These are phyloP conservation scores for Machimus rusticus DNA, from an alignment of 2,888 invertebrate genomes.

Conservation along the genomic window DNA sequence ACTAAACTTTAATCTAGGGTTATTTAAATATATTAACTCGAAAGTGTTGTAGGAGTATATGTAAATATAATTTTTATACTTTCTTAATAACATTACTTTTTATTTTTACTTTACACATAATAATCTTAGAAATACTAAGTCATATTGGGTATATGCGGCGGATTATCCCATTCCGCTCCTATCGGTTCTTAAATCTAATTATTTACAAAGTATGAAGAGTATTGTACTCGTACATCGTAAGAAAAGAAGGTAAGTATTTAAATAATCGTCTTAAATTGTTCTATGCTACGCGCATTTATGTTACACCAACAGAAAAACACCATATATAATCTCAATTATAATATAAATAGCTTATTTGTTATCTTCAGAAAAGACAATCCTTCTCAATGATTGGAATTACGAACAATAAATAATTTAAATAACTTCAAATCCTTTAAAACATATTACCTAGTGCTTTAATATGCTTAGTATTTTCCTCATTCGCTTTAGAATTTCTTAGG, in stretches of 20 bases:
- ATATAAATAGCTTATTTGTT: conserved; percentile 38
- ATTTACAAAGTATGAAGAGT: conserved; percentile 36
- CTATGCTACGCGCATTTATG: conserved; percentile 18
- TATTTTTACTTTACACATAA: conserved; percentile 30
- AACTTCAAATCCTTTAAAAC: conserved; percentile 42
- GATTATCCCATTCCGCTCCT: not conserved
- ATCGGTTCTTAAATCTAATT: not conserved
- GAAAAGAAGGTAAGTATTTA: conserved; percentile 28
- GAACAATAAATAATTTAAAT: conserved; percentile 41
- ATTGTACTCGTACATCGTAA: conserved; percentile 36
- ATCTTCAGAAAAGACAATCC: conserved; percentile 33
- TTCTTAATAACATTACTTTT: conserved; percentile 9
- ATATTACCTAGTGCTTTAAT: conserved; percentile 34
- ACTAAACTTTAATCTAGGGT: conserved; percentile 24
- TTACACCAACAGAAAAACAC: conserved; percentile 33
- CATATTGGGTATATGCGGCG: conserved; percentile 28
- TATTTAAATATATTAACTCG: conserved; percentile 40
- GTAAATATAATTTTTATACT: conserved; percentile 42
- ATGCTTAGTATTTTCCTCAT: conserved; percentile 20
- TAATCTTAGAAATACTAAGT: conserved; percentile 29
- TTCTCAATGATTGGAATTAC: conserved; percentile 39
- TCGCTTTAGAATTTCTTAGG: conserved; percentile 10
- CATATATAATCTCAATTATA: conserved; percentile 39
- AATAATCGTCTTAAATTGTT: conserved; percentile 31
- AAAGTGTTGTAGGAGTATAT: conserved; percentile 33